These are phyloP conservation scores for Aporrectodea caliginosa DNA, from an alignment of 1,140 invertebrate genomes.

Conservation along the genomic window DNA sequence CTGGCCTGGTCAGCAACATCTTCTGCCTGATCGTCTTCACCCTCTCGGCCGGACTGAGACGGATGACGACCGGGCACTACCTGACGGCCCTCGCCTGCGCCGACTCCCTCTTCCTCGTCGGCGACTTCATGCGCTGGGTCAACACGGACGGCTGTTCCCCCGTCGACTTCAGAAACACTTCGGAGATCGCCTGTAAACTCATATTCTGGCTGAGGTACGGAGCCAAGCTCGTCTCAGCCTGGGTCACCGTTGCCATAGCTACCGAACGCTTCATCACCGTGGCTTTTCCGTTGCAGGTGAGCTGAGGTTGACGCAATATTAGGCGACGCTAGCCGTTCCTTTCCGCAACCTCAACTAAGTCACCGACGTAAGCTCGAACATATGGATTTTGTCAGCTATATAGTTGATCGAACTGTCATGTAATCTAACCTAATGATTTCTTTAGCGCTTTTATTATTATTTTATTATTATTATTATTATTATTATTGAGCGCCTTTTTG, in stretches of 20 bases:
- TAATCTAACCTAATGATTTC: too few relatives aligned
- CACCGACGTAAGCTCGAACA: too few relatives aligned
- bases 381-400: too few relatives aligned
- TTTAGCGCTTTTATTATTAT: too few relatives aligned
- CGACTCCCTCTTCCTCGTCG: background rate
- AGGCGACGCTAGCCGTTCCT: too few relatives aligned
- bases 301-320: too few relatives aligned
- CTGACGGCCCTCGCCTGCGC: background rate
- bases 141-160: background rate
- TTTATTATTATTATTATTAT: too few relatives aligned
- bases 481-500: too few relatives aligned
- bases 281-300: background rate
- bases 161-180: background rate
- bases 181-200: background rate
- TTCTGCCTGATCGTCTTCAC: slow-evolving; percentile 21
- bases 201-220: background rate
- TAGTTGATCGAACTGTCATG: too few relatives aligned
- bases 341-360: too few relatives aligned
- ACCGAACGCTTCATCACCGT: background rate
- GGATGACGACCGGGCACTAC: background rate
- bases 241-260: background rate
- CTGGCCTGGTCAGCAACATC: slow-evolving; percentile 11
- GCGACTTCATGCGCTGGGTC: background rate
- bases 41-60: background rate
- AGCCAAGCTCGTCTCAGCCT: background rate